Conservation (phyloP, 1,140 invertebrate species). For the Anagrus nilaparvatae region DNA sequence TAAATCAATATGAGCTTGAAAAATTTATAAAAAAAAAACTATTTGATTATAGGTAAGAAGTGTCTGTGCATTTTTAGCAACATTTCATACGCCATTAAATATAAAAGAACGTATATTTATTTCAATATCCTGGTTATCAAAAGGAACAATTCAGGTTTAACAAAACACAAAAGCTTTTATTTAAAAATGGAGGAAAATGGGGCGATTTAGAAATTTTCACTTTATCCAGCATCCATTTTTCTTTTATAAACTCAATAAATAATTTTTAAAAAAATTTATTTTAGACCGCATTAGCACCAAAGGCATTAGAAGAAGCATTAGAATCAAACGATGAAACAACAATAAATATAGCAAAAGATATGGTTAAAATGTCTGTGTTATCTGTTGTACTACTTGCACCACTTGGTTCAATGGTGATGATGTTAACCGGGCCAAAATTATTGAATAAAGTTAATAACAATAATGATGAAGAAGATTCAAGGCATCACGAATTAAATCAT, state of each 20-base stretch:
- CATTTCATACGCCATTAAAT: conserved; percentile 22
- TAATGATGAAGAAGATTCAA: conserved; percentile 22
- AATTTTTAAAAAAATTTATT: conserved; percentile 10
- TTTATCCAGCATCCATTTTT: not conserved
- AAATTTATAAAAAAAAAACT: too few relatives aligned
- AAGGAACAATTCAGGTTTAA: conserved; percentile 38
- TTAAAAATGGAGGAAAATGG: too few relatives aligned
- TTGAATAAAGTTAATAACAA: conserved; percentile 29
- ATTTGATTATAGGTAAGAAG: conserved; percentile 23
- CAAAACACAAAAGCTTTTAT: conserved; percentile 8
- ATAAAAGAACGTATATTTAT: conserved; percentile 32
- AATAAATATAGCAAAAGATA: conserved; percentile 28
- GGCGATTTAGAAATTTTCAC: not conserved
- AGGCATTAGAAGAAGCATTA: conserved; percentile 28
- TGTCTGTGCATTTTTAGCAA: conserved; percentile 19
- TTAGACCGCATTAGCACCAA: conserved; percentile 34
- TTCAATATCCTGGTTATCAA: conserved; percentile 31
- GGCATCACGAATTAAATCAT: conserved; percentile 26
- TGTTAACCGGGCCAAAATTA: conserved; percentile 27
- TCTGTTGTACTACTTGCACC: conserved; percentile 33
- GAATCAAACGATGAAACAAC: conserved; percentile 16
- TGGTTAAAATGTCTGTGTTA: conserved; percentile 30
- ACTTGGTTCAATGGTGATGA: conserved; percentile 30
- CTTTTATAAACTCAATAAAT: not conserved
- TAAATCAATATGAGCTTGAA: too few relatives aligned